These are phyloP conservation scores for Aurelia aurita DNA, from an alignment of 30 jellyfish, hydroid and myxozoan species.

Conservation along the genomic window DNA sequence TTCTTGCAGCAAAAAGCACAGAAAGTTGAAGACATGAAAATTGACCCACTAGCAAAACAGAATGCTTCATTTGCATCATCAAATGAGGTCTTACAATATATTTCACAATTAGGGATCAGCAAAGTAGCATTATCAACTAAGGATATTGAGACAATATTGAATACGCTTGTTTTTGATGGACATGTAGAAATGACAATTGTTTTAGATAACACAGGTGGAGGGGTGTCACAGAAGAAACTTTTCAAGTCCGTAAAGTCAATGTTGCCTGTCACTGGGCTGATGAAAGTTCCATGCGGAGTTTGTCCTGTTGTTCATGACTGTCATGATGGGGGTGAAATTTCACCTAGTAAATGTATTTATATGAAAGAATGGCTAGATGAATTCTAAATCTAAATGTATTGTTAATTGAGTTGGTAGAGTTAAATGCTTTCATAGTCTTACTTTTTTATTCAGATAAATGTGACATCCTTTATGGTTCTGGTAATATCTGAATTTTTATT, in stretches of 20 bases:
- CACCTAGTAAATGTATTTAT: constrained; percentile 87
- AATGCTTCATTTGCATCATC: constrained; percentile 95
- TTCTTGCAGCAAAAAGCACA: constrained; percentile 81
- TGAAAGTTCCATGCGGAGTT: constrained; percentile 97
- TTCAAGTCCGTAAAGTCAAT: constrained; percentile 81
- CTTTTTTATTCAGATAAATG: too few relatives aligned
- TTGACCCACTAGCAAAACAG: constrained; percentile 83
- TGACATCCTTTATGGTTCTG: too few relatives aligned
- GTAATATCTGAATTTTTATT: too few relatives aligned
- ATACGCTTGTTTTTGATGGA: constrained; percentile 93
- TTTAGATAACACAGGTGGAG: constrained; percentile 51
- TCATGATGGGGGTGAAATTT: constrained; percentile 87
- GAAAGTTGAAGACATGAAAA: constrained; percentile 79
- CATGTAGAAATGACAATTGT: constrained; percentile 88
- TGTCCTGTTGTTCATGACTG: constrained; percentile 95
- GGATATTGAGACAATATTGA: constrained; percentile 92
- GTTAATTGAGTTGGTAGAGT: too few relatives aligned
- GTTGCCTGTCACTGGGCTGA: constrained; percentile 87
- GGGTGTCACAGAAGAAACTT: constrained; percentile 75
- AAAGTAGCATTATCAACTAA: constrained; percentile 86
- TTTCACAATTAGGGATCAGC: constrained; percentile 97
- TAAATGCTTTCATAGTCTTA: too few relatives aligned
- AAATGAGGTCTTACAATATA: constrained; percentile 87
- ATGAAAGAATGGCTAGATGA: constrained; percentile 89
- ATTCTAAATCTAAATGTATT: too few relatives aligned